Conservation (phyloP, 2,113 vertebrate genomes). For the Dissostichus mawsoni region DNA sequence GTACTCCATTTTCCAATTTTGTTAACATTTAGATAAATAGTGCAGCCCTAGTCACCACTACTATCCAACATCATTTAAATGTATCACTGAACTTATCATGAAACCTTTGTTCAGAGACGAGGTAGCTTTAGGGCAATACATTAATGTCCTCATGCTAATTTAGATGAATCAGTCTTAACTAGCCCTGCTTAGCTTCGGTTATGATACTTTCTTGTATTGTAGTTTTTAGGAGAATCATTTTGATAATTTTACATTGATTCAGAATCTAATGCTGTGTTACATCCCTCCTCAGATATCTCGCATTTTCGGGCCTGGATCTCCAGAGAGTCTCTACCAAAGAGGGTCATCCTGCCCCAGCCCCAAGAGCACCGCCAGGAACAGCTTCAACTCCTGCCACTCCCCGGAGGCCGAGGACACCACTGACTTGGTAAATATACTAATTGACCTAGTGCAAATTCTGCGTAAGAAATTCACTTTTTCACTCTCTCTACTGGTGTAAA, state of each 20-base stretch:
- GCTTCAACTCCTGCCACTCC: conserved; percentile 81
- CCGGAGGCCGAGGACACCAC: conserved; percentile 78
- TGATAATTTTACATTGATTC: not conserved
- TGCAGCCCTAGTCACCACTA: no score
- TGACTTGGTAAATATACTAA: conserved; percentile 76
- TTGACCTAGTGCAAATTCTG: not conserved
- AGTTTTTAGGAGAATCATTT: not conserved
- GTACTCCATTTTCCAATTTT: no score
- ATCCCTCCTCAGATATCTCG: conserved; percentile 66
- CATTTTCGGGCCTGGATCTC: conserved; percentile 63
- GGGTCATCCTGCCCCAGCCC: conserved; percentile 77
- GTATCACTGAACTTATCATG: not conserved
- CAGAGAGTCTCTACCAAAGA: conserved; percentile 67
- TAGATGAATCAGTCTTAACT: not conserved
- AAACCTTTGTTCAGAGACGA: not conserved
- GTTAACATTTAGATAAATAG: no score
- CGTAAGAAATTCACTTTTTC: not conserved
- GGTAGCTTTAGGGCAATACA: not conserved
- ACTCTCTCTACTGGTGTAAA: not conserved
- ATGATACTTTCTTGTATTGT: no score
- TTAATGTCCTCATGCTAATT: not conserved
- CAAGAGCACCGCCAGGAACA: conserved; percentile 80
- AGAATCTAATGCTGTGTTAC: not conserved
- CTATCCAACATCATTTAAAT: not conserved
- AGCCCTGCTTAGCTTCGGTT: not conserved